Evolutionary conservation across 1,140 invertebrate species (phyloP).

Genomic region (Achroia grisella): DNA sequence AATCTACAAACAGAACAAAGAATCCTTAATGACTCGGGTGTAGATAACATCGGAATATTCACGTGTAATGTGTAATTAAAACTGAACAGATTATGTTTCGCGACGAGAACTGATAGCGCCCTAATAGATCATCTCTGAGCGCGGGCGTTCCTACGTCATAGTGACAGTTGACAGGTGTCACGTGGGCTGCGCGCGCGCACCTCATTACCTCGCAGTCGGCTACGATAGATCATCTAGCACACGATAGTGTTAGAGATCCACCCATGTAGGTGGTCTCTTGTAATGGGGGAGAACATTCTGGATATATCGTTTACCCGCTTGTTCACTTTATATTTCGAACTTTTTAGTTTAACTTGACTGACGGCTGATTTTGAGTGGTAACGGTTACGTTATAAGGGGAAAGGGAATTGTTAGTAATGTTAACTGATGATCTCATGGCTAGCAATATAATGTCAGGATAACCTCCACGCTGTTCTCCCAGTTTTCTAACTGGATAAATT

Average conservation of each 20-base stretch:
- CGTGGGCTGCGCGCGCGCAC: conserved; percentile 45
- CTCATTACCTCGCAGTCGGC: conserved; percentile 39
- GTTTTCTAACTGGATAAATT: no score
- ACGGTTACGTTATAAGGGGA: no score
- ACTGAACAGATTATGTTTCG: conserved; percentile 35
- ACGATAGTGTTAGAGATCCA: conserved; percentile 56
- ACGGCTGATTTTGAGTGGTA: no score
- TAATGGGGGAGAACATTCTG: conserved; percentile 6
- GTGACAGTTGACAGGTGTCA: conserved; percentile 68
- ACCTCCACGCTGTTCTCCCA: no score
- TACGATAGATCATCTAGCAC: conserved; percentile 59
- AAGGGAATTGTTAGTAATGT: no score
- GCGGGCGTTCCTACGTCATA: conserved; percentile 54
- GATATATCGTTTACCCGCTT: neutral
- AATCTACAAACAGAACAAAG: no score
- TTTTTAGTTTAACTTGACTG: no score
- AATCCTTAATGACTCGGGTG: neutral
- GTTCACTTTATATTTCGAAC: no score
- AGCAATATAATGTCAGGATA: no score
- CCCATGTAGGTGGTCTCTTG: conserved; percentile 42
- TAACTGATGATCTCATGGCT: no score
- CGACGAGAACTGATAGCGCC: conserved; percentile 24
- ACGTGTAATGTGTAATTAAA: conserved; percentile 26
- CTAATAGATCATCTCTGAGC: conserved; percentile 30
- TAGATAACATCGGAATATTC: conserved; percentile 10